Evolutionary conservation across 2,888 invertebrate species (phyloP), one percentile per base, ranked within the genome.

Genomic region (Tachystola acroxantha): DNA sequence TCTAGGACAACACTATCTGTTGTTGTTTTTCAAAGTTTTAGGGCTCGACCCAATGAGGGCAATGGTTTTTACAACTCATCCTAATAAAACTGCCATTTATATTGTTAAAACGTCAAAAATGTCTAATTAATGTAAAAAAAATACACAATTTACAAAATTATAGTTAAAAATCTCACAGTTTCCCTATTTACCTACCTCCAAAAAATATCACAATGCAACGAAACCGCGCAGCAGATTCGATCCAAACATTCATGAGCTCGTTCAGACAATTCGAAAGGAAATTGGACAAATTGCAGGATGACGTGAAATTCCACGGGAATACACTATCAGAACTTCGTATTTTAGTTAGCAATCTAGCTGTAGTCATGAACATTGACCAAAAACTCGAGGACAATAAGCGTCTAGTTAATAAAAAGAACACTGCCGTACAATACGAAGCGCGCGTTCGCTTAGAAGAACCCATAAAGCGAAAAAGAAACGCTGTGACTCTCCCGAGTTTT

Each of bases 251-350:
- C 13, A 50, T 74, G 46, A 53, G 45, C 11, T 59, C 73, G 0
- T 66, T 79, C 37, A 70, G 64, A 36, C 56, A 67, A 33, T 75
- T 79, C 32, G 80, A 78, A 45, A 72, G 46, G 34, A 80, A 79
- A 44, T 37, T 81, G 5, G 77, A 79, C 28, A 76, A 72, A 39
- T 42, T 81, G 36, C 79, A 79, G 43, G 60, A 66, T 29, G 76
- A 78, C 32, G 68, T 81, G 0, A 66, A 59, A 10, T 52, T 43
- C 29, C 76, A 79, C 10, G 72, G 77, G 0, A 61, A 72, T 36
- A 74, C 78, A 1, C 46, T 81, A 11, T 43, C 51, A 5, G 76
- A 79, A n/a, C 61, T 81, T 13, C 64, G 68, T 1, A 45, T 37
- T 0, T 55, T 80, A 54, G 50, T 81, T 1, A 50, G 58, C 2